These are phyloP conservation scores for Pao palembangensis DNA, from an alignment of 2,113 vertebrate genomes.

Conservation along the genomic window DNA sequence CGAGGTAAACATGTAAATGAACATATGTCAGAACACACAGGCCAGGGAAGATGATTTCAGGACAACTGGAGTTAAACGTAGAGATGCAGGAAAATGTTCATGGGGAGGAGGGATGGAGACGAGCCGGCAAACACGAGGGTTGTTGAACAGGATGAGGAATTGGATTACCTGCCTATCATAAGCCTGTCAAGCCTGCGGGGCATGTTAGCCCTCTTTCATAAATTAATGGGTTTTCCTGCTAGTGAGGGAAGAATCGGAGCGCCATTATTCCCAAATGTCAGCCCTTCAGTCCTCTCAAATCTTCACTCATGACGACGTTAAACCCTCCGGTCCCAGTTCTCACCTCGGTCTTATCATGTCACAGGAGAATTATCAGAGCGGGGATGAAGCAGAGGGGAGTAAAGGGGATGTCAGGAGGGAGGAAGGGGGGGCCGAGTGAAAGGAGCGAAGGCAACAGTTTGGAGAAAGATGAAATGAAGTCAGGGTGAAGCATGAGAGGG, in stretches of 20 bases:
- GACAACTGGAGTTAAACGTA: too few species aligned
- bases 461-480: not conserved
- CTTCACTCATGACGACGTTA: constrained; percentile 39
- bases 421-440: not conserved
- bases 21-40: not conserved
- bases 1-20: too few species aligned
- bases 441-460: not conserved
- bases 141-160: constrained; percentile 27
- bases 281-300: constrained; percentile 48
- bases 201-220: constrained; percentile 49
- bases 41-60: not conserved
- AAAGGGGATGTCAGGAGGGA: constrained; percentile 1
- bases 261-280: constrained; percentile 40
- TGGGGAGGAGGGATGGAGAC: not conserved
- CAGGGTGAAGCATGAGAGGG: constrained; percentile 14
- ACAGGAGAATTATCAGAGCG: constrained; percentile 20
- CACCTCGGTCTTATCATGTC: constrained; percentile 26
- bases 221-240: constrained; percentile 59
- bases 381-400: not conserved
- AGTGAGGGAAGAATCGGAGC: constrained; percentile 11
- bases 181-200: constrained; percentile 36
- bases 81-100: too few species aligned
- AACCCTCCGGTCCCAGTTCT: constrained; percentile 38
- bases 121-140: constrained; percentile 24
- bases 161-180: constrained; percentile 41